These are phyloP conservation scores for Eptatretus atami DNA, from an alignment of 2,797 vertebrate genomes.

Conservation along the genomic window DNA sequence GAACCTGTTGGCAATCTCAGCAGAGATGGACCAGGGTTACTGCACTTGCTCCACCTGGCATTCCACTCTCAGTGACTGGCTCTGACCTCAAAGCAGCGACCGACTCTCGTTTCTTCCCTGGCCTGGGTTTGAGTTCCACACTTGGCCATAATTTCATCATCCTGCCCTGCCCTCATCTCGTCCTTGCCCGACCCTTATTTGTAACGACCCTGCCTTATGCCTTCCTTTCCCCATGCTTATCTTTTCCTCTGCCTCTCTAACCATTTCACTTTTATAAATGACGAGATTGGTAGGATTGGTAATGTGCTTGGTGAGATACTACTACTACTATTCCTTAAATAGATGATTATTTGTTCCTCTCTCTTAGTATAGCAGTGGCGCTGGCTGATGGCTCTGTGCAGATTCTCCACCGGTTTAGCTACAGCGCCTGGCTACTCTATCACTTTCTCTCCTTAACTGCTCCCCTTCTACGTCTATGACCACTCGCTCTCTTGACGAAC, in stretches of 20 bases:
- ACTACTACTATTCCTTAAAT: neutral
- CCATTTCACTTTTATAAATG: neutral
- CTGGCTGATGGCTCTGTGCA: constrained; percentile 77
- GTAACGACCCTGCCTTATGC: neutral
- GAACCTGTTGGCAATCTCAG: constrained; percentile 67
- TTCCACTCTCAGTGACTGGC: constrained; percentile 78
- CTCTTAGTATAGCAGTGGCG: constrained; percentile 37
- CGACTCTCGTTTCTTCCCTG: constrained; percentile 78
- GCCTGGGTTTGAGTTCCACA: constrained; percentile 22
- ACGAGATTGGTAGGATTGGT: neutral
- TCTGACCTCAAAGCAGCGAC: constrained; percentile 75
- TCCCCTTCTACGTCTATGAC: neutral
- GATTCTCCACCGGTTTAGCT: constrained; percentile 55
- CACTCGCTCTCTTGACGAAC: constrained; percentile 23
- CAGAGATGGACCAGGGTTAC: constrained; percentile 61
- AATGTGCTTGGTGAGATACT: neutral
- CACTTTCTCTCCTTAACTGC: neutral
- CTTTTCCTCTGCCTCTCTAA: neutral
- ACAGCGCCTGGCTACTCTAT: constrained; percentile 18
- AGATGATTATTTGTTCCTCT: neutral
- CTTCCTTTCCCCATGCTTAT: fast-evolving
- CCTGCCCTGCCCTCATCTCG: too few species aligned
- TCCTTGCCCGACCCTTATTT: too few species aligned
- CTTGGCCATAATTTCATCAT: too few species aligned
- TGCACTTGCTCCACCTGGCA: constrained; percentile 49